Evolutionary conservation across 2,888 invertebrate genomes (phyloP).

Genomic region (Dryococelus australis): DNA sequence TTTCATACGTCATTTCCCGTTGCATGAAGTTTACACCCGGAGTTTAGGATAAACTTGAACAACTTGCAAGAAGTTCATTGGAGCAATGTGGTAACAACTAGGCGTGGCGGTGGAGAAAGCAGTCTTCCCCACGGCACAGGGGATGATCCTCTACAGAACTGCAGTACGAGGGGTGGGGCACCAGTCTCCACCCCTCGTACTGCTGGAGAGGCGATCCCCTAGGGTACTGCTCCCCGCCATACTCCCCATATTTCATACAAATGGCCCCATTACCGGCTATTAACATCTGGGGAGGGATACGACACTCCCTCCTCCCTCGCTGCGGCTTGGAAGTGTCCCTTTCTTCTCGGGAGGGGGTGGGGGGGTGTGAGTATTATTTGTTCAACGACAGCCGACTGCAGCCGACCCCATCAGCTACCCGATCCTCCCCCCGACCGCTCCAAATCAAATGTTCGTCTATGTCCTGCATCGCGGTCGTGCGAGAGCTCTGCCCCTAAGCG

Average conservation of each 20-base stretch:
- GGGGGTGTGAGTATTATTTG: conserved; percentile 13
- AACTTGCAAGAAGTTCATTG: no score
- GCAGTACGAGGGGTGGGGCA: background rate
- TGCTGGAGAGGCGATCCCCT: background rate
- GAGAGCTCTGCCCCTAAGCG: background rate
- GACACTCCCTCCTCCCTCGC: background rate
- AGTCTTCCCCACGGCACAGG: no score
- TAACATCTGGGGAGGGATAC: conserved; percentile 30
- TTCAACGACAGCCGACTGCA: background rate
- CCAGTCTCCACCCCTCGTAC: background rate
- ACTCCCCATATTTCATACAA: conserved; percentile 37
- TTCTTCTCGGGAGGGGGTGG: background rate
- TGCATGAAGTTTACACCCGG: no score
- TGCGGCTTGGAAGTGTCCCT: background rate
- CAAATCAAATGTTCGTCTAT: conserved; percentile 6
- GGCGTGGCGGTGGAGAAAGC: no score
- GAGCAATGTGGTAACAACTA: no score
- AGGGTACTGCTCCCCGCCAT: background rate
- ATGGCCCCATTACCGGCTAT: conserved; percentile 37
- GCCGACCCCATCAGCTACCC: background rate
- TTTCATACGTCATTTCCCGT: no score
- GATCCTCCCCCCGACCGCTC: background rate
- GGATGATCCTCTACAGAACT: background rate
- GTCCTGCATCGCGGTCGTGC: background rate
- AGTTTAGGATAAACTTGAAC: no score